phyloP scores from a whole-genome alignment of 2,888 invertebrate species.

The Desoria tigrina region DNA sequence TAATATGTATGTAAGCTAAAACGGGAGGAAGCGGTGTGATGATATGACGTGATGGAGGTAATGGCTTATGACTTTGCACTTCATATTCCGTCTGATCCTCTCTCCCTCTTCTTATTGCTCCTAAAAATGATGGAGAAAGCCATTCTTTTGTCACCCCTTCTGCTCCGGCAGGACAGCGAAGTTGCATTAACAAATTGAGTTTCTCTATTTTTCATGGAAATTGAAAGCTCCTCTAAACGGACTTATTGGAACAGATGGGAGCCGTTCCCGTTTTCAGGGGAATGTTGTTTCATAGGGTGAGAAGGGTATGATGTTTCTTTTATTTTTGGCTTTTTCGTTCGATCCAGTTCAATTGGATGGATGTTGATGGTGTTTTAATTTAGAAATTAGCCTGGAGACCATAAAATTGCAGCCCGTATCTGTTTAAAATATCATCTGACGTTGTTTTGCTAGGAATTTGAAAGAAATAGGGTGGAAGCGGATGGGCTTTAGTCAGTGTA shows the following conservation, averaged over 20 bases:
- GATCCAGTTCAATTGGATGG: too few species aligned
- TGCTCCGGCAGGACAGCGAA: slow-evolving; percentile 4
- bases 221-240: neutral
- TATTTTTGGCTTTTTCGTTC: too few species aligned
- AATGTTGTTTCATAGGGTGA: too few species aligned
- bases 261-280: too few species aligned
- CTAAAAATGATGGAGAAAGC: neutral
- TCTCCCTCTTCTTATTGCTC: neutral
- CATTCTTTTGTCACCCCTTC: slow-evolving; percentile 15
- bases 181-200: slow-evolving; percentile 24
- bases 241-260: slow-evolving; percentile 15
- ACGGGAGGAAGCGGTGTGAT: neutral
- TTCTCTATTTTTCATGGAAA: slow-evolving; percentile 13
- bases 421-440: too few species aligned
- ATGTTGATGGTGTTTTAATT: too few species aligned
- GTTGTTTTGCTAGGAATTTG: too few species aligned
- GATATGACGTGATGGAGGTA: slow-evolving; percentile 1
- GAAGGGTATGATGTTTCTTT: too few species aligned
- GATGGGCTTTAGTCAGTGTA: too few species aligned
- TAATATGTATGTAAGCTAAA: neutral
- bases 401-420: too few species aligned
- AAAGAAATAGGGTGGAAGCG: too few species aligned
- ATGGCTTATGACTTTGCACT: slow-evolving; percentile 15
- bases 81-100: neutral
- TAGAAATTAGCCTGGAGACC: too few species aligned